Percentiles rank a stretch among this genome's conserved stretches.
Conservation (phyloP, 2,113 vertebrate genomes). For the Eupsittula cactorum region DNA sequence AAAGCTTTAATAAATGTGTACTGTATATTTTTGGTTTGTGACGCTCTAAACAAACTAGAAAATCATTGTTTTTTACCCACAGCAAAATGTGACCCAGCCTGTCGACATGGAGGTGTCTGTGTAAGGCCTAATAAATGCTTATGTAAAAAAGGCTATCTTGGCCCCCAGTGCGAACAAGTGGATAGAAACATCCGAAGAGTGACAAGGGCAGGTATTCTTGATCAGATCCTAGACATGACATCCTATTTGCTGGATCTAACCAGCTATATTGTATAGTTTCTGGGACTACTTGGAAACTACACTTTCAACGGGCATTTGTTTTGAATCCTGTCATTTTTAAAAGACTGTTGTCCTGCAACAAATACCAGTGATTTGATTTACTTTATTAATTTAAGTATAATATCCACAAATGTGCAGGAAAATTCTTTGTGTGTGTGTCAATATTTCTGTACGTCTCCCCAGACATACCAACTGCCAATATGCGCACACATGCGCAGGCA, state of each 20-base stretch:
- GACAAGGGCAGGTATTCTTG: conserved; percentile 93
- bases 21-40: neutral
- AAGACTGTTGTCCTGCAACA: conserved; percentile 77
- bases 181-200: conserved; percentile 89
- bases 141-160: conserved; percentile 91
- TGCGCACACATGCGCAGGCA: conserved; percentile 25
- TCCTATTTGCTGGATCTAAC: conserved; percentile 97
- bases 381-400: conserved; percentile 79
- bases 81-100: conserved; percentile 95
- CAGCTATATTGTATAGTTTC: conserved; percentile 94
- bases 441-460: conserved; percentile 39
- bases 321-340: conserved; percentile 76
- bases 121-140: conserved; percentile 94
- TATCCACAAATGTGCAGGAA: conserved; percentile 69
- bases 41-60: neutral
- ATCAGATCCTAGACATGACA: conserved; percentile 98
- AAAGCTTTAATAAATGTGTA: neutral
- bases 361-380: conserved; percentile 76
- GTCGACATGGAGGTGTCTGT: conserved; percentile 94
- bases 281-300: conserved; percentile 75
- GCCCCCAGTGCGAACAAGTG: conserved; percentile 84
- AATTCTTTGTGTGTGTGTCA: conserved; percentile 52
- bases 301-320: conserved; percentile 81
- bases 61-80: neutral
- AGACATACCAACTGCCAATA: neutral